Evolutionary conservation across 92 coral and sea anemone genomes (phyloP), one percentile per base, ranked within the genome.

Genomic region (Ricordea florida): DNA sequence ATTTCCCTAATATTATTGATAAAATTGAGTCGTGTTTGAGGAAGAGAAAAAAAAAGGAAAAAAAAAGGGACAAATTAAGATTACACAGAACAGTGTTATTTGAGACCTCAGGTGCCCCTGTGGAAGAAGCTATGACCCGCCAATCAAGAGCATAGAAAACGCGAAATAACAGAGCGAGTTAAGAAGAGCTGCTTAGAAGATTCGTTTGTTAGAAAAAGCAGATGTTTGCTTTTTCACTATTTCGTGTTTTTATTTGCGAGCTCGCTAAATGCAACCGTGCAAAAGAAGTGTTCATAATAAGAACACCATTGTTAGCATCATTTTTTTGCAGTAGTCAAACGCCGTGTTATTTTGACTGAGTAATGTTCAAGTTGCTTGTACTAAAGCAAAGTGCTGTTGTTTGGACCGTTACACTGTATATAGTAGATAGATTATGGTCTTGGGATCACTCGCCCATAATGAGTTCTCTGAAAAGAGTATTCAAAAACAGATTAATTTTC

Each of bases 51-150:
- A 58, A 47, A 66, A 66, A 62, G 37, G n/a, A 37, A 45, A 13
- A 55, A 25, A 58, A 47, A 66, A 66, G 42, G 37, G n/a, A 37
- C 29, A 13, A 4, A 37, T 70, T 40, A 40, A 55, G 56, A 48
- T 24, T 35, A 69, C 6, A 23, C 11, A 1, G 16, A 26, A 10
- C 30, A 24, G 24, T 5, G n/a, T 38, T 69, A 17, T 53, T 10
- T 14, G 3, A 55, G 30, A 3, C 21, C 43, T 70, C 65, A 55
- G 77, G 77, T 70, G 77, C 41, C 64, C 49, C 21, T n/a, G 5
- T 15, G 66, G 10, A 53, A 37, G 28, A 51, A 48, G 38, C 37
- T 31, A 24, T 15, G 35, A 52, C 36, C 57, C 16, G 61, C 62
- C 55, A 55, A 52, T 55, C 72, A 66, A 37, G 13, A 15, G 10